Evolutionary conservation across 1,140 invertebrate genomes (phyloP).

Genomic region (Cotesia chilonis): DNA sequence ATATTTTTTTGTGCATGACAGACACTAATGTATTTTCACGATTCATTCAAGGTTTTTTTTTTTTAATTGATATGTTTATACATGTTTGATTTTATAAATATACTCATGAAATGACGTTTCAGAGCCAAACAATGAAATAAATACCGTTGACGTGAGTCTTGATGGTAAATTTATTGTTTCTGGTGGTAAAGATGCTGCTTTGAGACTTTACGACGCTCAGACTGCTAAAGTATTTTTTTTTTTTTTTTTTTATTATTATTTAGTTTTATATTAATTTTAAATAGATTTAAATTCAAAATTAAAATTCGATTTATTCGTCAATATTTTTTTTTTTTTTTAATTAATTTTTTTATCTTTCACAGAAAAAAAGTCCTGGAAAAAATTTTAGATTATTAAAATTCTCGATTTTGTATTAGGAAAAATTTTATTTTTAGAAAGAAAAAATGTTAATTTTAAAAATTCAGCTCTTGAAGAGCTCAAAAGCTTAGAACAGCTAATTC

Average conservation of each 20-base stretch:
- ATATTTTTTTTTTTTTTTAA: no score
- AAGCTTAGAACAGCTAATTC: no score
- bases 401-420: no score
- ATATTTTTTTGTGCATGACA: constrained; percentile 46
- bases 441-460: no score
- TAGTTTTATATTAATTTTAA: no score
- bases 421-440: no score
- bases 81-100: constrained; percentile 16
- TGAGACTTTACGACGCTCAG: constrained; percentile 51
- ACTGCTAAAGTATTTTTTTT: constrained; percentile 45
- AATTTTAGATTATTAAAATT: no score
- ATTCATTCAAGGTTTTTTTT: constrained; percentile 46
- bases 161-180: constrained; percentile 44
- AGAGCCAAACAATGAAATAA: constrained; percentile 56
- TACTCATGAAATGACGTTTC: constrained; percentile 7
- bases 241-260: constrained; percentile 4
- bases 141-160: constrained; percentile 49
- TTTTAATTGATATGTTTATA: constrained; percentile 6
- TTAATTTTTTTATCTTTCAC: no score
- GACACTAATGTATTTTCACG: constrained; percentile 44
- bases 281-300: no score
- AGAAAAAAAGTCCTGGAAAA: no score
- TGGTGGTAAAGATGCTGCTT: constrained; percentile 53
- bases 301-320: no score
- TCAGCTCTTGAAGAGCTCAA: no score